A percentile compares a stretch with the other conserved stretches of the same genome.
phyloP scores from a whole-genome alignment of 2,797 vertebrate genomes.

The Taeniopygia guttata region DNA sequence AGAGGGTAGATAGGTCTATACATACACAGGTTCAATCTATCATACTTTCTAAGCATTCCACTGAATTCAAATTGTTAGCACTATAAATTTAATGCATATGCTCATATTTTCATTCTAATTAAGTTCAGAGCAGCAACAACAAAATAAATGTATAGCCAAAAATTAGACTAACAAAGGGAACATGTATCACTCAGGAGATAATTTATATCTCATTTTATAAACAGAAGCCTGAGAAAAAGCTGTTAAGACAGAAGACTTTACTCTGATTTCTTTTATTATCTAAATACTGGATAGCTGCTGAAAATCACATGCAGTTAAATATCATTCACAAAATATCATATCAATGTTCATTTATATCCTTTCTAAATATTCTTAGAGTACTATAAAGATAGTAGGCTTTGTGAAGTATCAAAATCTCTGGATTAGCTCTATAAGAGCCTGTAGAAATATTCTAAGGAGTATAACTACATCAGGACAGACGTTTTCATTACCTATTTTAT shows the following conservation, averaged over 20 bases:
- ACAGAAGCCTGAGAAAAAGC: neutral
- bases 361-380: neutral
- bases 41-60: neutral
- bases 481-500: neutral
- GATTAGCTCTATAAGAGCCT: neutral
- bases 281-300: neutral
- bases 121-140: neutral
- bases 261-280: neutral
- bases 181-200: neutral
- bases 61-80: neutral
- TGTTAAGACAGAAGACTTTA: neutral
- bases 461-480: neutral
- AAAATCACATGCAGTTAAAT: neutral
- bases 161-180: neutral
- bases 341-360: neutral
- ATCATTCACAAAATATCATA: neutral
- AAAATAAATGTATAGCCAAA: accelerated
- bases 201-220: neutral
- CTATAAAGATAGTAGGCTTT: neutral
- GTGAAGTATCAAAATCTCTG: neutral
- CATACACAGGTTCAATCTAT: neutral
- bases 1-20: neutral
- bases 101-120: neutral
- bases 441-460: neutral
- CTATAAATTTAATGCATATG: neutral